Base-by-base conservation (phyloP, 1,140 invertebrate species). In the Drosophila neocordata region DNA sequence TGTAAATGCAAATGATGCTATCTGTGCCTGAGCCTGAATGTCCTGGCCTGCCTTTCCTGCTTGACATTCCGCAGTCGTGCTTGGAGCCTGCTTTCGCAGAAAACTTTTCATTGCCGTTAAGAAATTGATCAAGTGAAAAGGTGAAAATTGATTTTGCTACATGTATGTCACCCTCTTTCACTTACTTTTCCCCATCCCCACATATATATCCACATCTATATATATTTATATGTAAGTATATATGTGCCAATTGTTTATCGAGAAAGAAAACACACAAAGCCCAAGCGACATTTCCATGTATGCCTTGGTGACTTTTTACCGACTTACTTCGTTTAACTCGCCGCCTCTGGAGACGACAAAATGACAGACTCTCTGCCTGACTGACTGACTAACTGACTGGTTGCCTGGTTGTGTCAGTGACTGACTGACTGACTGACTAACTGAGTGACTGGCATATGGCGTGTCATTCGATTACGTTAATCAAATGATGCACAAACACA, bases 61-160 rank as follows among this genome's bases (percentile, higher is more conserved):
- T 85, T 85, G 73, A 69, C 81, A 84, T 85, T 68, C 81, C 81
- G 52, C 81, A 67, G 61, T 57, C 77, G 77, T 80, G 66, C 68
- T 53, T 72, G 61, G 59, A 65, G 65, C 63, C 67, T 74, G 60
- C 56, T 18, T 76, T 69, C 62, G 66, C 73, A 85, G 66, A 78
- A 75, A 87, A 87, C 74, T 87, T 85, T 87, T 87, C 82, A 87
- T 85, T 85, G 82, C 78, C 74, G 82, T 87, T 88, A 88, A 87
- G 82, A 88, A 87, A 87, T 87, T 87, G 82, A 87, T 87, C 82
- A 87, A 87, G 83, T 88, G 82, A 88, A 87, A 87, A 87, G 82
- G 83, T 87, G 82, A 87, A 87, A 87, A 87, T 87, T 87, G 82
- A 87, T 87, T 87, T 87, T 88, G 82, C 83, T 77, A 87, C 82